A percentile compares a stretch with the other conserved stretches of the same genome.
Evolutionary conservation across 2,888 invertebrate genomes (phyloP).

Genomic region (Epiperipatus broadwayi): DNA sequence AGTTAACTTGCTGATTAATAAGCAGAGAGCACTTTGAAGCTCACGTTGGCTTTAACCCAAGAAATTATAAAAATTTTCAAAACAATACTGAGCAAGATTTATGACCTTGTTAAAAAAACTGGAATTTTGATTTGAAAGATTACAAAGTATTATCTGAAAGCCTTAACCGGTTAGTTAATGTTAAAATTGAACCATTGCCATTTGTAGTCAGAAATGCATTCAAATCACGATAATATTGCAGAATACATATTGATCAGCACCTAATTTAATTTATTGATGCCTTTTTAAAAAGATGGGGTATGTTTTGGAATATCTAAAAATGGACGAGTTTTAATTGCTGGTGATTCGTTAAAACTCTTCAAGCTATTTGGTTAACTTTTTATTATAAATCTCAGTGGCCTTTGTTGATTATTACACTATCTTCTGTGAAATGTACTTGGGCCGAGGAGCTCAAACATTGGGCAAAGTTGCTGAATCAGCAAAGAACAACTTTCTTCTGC

Average conservation of each 20-base stretch:
- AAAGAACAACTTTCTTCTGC: no score
- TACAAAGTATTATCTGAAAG: no score
- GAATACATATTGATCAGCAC: constrained; percentile 41
- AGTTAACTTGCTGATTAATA: constrained; percentile 42
- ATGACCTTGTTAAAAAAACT: constrained; percentile 48
- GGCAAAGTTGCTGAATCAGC: no score
- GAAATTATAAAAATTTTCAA: constrained; percentile 54
- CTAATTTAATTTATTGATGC: constrained; percentile 49
- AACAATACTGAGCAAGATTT: constrained; percentile 42
- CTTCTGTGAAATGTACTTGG: constrained; percentile 48
- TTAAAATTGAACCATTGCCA: constrained; percentile 19
- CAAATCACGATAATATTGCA: constrained; percentile 12
- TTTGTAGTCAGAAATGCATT: constrained; percentile 9
- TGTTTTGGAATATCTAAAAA: constrained; percentile 61
- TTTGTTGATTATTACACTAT: constrained; percentile 70
- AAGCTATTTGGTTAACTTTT: constrained; percentile 69
- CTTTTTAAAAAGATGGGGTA: constrained; percentile 74
- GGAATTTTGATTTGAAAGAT: constrained; percentile 55
- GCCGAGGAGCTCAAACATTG: no score
- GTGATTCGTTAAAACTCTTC: constrained; percentile 91
- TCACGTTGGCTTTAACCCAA: constrained; percentile 43
- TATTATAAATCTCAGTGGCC: constrained; percentile 85
- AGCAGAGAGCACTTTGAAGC: constrained; percentile 49
- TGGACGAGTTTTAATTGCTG: constrained; percentile 73
- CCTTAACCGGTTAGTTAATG: no score